phyloP scores from a whole-genome alignment of 1,140 invertebrate genomes.

The Aethina tumida region DNA sequence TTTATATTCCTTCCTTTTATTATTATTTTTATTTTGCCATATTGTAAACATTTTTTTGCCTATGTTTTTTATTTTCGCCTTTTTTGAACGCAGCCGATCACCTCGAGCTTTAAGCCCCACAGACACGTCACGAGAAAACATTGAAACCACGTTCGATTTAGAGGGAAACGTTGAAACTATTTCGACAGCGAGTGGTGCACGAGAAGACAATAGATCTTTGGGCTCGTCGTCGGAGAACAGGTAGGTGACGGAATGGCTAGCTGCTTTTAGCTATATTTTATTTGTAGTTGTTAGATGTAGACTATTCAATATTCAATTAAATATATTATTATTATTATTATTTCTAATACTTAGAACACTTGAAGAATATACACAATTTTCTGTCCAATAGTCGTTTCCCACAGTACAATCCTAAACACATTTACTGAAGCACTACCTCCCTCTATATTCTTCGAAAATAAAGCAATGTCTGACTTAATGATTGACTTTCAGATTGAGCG shows the following conservation, averaged over 20 bases:
- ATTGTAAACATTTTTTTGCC: constrained; percentile 21
- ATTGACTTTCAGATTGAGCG: constrained; percentile 23
- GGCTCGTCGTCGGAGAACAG: constrained; percentile 33
- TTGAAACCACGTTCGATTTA: constrained; percentile 73
- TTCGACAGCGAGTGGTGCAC: constrained; percentile 32
- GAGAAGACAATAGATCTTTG: constrained; percentile 33
- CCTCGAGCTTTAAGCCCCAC: constrained; percentile 33
- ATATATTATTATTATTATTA: background rate
- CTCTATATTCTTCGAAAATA: background rate
- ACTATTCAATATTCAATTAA: background rate
- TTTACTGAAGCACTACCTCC: background rate
- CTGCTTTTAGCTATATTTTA: constrained; percentile 6
- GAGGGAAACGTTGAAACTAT: constrained; percentile 75
- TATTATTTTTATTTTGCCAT: constrained; percentile 10
- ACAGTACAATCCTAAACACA: background rate
- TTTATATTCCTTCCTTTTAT: constrained; percentile 3
- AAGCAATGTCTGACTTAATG: constrained; percentile 3
- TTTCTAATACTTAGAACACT: background rate
- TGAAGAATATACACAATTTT: background rate
- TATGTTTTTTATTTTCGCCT: constrained; percentile 23
- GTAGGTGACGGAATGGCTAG: no score
- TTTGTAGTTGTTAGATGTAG: constrained; percentile 5
- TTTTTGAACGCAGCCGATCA: constrained; percentile 27
- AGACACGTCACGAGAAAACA: constrained; percentile 49
- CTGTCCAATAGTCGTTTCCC: background rate